Percentiles rank a stretch among this genome's conserved stretches.
Conservation (phyloP, 2,797 vertebrate species). For the Cynopterus sphinx region DNA sequence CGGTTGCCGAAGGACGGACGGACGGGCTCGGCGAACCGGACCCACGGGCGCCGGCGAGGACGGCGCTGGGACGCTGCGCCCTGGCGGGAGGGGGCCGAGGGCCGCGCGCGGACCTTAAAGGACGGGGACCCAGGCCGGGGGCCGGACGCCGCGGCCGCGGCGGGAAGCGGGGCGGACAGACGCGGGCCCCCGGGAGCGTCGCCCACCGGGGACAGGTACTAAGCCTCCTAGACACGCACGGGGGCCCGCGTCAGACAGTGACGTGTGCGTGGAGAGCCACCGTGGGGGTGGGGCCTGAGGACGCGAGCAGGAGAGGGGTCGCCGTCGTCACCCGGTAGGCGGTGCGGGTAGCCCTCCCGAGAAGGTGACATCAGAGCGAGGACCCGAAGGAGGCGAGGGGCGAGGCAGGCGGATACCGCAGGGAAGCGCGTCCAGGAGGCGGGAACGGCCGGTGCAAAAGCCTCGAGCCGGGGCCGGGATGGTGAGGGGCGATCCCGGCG, state of each 20-base stretch:
- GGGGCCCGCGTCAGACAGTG: rapidly evolving
- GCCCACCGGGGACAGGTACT: too few species aligned
- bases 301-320: background rate
- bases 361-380: background rate
- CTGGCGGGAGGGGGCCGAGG: background rate
- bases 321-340: background rate
- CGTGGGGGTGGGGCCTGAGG: background rate
- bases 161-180: background rate
- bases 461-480: background rate
- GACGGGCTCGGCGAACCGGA: background rate
- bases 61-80: background rate
- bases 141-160: background rate
- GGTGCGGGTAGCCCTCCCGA: background rate
- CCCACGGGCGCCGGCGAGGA: background rate
- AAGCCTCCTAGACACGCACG: background rate
- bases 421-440: background rate
- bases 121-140: rapidly evolving
- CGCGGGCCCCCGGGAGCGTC: background rate
- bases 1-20: background rate
- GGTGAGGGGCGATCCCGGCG: rapidly evolving
- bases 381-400: background rate
- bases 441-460: background rate
- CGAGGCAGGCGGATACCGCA: rapidly evolving
- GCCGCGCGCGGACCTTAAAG: background rate
- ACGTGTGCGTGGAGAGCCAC: background rate